Base-by-base conservation (phyloP, 2,113 vertebrate species). In the Syrrhaptes paradoxus region DNA sequence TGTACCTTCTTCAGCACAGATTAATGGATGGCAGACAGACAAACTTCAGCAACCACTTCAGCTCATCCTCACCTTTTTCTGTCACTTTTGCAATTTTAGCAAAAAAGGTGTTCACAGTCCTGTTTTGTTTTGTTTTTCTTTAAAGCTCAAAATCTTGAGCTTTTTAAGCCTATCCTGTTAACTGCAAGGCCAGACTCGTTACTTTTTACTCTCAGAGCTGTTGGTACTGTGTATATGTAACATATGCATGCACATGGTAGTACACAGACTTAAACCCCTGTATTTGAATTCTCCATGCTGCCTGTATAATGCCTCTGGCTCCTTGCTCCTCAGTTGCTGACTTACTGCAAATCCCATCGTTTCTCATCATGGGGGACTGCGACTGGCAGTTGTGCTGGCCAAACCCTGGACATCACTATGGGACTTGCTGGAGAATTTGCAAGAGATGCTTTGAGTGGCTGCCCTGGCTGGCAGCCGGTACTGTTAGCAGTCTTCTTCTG, bases 101-200 rank as follows among this genome's bases (percentile, higher is more conserved):
- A 29, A n/a, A 72, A 68, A 51, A n/a, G 9, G 21, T 29, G 6
- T 18, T 87, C 14, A 17, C 6, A 6, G 34, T 52, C 45, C 38
- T 51, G 14, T 8, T 34, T 20, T 13, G 13, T 10, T 14, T 71
- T 25, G 18, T 8, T 26, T 72, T 10, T 41, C 6, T 63, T 75
- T 67, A 21, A 68, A 76, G 21, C n/a, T 82, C 31, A 72, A 72
- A 78, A 55, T 49, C 17, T 51, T 21, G 24, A 41, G 4, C 4
- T 41, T 90, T 91, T 31, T 3, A 76, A 82, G 41, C 36, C 41
- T 51, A 6, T 15, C 0, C 0, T 28, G 6, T 36, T 68, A 7
- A 86, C 34, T 20, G 13, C 52, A 48, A 85, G 22, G 68, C n/a
- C 55, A 77, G n/a, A 38, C 34, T 74, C 14, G 6, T 34, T 9